These are phyloP conservation scores for Tamias sibiricus DNA, from an alignment of 2,113 vertebrate genomes.

Conservation along the genomic window DNA sequence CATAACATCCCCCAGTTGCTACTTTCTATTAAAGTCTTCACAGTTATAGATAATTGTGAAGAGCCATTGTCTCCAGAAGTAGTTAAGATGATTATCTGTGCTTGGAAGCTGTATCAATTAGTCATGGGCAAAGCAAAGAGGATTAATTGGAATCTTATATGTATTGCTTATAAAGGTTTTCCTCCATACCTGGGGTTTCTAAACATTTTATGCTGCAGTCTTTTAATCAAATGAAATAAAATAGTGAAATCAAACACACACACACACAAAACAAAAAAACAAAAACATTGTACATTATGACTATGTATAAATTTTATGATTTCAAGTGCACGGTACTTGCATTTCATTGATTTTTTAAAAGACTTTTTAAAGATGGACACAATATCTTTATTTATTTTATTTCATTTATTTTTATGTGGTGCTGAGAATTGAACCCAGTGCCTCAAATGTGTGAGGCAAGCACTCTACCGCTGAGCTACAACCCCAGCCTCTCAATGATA, in stretches of 20 bases:
- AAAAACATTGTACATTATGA: not conserved
- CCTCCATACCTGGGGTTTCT: not conserved
- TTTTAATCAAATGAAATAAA: slow-evolving; percentile 5
- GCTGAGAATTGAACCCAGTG: no score
- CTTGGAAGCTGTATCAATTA: not conserved
- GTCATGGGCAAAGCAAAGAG: not conserved
- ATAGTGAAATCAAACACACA: not conserved
- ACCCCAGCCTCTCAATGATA: no score
- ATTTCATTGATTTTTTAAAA: no score
- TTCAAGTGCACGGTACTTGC: not conserved
- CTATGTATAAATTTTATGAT: not conserved
- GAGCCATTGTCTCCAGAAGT: not conserved
- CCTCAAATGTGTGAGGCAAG: no score
- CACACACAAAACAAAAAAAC: no score
- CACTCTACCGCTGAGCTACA: no score
- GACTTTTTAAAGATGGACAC: no score
- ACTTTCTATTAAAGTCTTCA: not conserved
- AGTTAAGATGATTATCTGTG: not conserved
- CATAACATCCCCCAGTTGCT: not conserved
- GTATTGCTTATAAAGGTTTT: not conserved
- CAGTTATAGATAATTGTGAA: not conserved
- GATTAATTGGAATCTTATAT: not conserved
- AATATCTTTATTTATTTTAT: no score
- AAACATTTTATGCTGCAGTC: not conserved
- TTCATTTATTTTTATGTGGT: no score